These are phyloP conservation scores for Diaphora mendica DNA, from an alignment of 2,888 invertebrate species.

Conservation along the genomic window DNA sequence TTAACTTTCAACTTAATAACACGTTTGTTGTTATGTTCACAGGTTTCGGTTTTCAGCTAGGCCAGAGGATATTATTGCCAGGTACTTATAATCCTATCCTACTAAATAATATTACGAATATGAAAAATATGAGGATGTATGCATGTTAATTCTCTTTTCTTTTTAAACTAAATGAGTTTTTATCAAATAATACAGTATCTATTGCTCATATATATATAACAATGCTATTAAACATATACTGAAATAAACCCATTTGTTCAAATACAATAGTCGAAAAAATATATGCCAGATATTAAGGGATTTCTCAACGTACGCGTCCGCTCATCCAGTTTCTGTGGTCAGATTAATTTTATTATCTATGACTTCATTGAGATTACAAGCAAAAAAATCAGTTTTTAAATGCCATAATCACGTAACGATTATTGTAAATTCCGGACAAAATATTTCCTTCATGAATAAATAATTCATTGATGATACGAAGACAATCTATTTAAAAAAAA, in stretches of 20 bases:
- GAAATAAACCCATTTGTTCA: background rate
- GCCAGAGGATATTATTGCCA: constrained; percentile 48
- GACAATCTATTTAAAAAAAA: too few species aligned
- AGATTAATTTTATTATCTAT: background rate
- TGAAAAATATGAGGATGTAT: background rate
- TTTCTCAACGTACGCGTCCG: too few species aligned
- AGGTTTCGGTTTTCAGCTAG: constrained; percentile 82
- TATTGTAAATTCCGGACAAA: background rate
- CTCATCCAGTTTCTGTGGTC: background rate
- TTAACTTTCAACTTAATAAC: constrained; percentile 1
- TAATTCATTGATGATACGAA: background rate
- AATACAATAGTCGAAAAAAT: background rate
- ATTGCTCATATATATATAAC: background rate
- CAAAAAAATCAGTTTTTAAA: background rate
- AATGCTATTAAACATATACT: background rate
- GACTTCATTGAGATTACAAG: background rate
- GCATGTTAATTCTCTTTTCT: background rate
- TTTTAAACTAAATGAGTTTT: background rate
- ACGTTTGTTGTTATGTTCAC: constrained; percentile 65
- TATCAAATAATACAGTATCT: background rate
- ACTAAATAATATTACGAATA: background rate
- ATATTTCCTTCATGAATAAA: background rate
- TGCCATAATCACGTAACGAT: background rate
- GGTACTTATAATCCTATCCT: constrained; percentile 50
- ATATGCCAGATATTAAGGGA: background rate